Conservation (phyloP, 2,113 vertebrate species). For the Mesembrinibis cayennensis region DNA sequence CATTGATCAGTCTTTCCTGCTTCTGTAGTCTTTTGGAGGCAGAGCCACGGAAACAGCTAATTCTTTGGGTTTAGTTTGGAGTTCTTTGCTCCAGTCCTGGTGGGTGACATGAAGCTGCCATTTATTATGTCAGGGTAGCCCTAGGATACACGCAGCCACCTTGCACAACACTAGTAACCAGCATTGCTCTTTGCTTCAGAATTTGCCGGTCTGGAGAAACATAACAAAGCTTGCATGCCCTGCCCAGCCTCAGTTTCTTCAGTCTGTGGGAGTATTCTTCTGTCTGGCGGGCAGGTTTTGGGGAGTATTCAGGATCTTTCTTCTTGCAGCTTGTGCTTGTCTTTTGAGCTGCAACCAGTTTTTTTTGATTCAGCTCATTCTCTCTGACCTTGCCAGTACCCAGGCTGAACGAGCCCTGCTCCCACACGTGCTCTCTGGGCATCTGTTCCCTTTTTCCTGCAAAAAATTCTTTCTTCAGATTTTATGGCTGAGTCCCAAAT, state of each 20-base stretch:
- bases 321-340: background rate
- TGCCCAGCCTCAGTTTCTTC: background rate
- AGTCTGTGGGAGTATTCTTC: background rate
- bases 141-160: rapidly evolving
- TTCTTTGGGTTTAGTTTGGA: background rate
- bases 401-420: background rate
- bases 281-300: background rate
- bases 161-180: background rate
- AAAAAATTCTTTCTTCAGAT: background rate
- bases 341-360: background rate
- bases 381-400: background rate
- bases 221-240: background rate
- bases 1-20: background rate
- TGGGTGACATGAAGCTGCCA: background rate
- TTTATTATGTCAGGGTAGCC: background rate
- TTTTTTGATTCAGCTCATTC: background rate
- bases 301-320: background rate
- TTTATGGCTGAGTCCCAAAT: background rate
- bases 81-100: background rate
- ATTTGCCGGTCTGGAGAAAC: background rate
- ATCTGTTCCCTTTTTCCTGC: background rate
- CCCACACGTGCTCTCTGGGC: background rate
- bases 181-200: background rate
- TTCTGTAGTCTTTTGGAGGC: background rate
- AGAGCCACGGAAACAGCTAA: background rate